Evolutionary conservation across 92 coral and sea anemone species (phyloP), one percentile per base, ranked within the genome.

Genomic region (Hydrozoanthus gracilis): DNA sequence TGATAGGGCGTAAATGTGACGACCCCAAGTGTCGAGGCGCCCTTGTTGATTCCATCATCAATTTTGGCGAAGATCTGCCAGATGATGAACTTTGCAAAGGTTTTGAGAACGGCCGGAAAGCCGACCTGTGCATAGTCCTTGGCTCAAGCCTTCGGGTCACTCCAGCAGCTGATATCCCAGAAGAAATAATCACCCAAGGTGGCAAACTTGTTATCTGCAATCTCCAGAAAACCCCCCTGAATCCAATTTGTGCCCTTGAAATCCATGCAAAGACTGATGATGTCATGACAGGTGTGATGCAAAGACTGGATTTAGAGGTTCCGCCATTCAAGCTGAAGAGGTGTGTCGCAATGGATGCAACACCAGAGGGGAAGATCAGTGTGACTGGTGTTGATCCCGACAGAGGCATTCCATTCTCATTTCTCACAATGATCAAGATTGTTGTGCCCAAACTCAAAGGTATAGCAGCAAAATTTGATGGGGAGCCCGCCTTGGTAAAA

Each of bases 71-170:
- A 86, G 84, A 82, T 14, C 92, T 93, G 2, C 96, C 96, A 11
- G 85, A 82, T 27, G 96, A 88, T 44, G 96, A 91, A 45, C 89
- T 93, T 48, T 60, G 87, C 10, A 88, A 90, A 48, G 89, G 88
- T 1, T 90, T 90, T 83, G 83, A 86, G 0, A 77, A 86, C 27
- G 93, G 89, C 45, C 62, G 12, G 12, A 79, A 89, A 76, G 86
- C 92, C 44, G 96, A 93, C 72, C 85, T 93, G 11, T 93, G 96
- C 78, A 68, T 93, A 4, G 96, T 93, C 14, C 87, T 93, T 73
- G 96, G 96, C 0, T 93, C 96, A 4, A 93, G 96, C 79, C 96
- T 93, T 0, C 87, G 94, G 9, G 96, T 93, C 14, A 88, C 88
- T 13, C 96, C 96, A 4, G 96, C 96, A 16, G 94, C 96, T 3